These are phyloP conservation scores for Tetramorium parvispinum DNA, from an alignment of 1,140 invertebrate species.

Conservation along the genomic window DNA sequence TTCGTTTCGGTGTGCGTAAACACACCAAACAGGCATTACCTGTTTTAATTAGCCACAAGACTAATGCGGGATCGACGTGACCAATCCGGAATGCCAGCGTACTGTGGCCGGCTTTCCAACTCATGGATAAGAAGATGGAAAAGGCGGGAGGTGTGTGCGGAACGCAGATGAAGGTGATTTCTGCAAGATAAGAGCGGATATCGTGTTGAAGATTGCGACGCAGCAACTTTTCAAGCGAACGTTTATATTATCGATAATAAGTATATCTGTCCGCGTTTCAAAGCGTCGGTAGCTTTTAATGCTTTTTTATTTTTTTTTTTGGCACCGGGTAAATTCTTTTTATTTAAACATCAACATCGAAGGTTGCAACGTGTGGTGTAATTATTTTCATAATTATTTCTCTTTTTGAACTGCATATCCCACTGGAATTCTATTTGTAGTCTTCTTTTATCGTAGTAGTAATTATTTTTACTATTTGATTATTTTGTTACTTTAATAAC, in stretches of 20 bases:
- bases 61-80: conserved; percentile 74
- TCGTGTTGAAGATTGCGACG: conserved; percentile 55
- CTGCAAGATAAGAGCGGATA: conserved; percentile 42
- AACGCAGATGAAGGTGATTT: conserved; percentile 45
- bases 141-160: background rate
- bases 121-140: background rate
- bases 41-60: conserved; percentile 76
- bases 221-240: conserved; percentile 59
- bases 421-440: background rate
- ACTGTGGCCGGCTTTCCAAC: conserved; percentile 19
- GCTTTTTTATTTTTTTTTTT: background rate
- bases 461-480: background rate
- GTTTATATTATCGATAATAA: conserved; percentile 57
- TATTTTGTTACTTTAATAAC: conserved; percentile 7
- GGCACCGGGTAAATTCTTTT: background rate
- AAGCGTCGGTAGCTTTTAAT: conserved; percentile 32
- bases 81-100: conserved; percentile 69
- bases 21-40: conserved; percentile 65
- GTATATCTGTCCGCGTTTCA: conserved; percentile 18
- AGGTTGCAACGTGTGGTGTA: background rate
- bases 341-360: background rate
- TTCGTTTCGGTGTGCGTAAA: conserved; percentile 38
- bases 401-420: background rate
- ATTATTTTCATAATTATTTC: conserved; percentile 17
- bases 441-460: background rate